Base-by-base conservation (phyloP, 2,113 vertebrate genomes). In the Psittacula cyanocephala region DNA sequence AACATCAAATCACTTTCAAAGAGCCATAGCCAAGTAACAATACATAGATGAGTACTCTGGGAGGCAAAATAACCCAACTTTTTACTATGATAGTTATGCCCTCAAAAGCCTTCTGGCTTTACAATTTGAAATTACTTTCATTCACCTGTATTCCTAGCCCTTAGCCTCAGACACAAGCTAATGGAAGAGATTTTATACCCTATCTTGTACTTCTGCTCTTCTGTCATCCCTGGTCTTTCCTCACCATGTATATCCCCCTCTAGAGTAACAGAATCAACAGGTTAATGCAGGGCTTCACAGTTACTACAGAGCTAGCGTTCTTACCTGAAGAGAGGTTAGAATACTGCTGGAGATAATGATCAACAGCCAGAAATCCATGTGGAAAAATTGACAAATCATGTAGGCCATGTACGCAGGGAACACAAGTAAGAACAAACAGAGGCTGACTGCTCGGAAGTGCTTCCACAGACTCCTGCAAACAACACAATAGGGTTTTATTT, bases 351-450 rank as follows among this genome's bases (percentile, higher is more conserved):
- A 99, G 96, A 99, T 99, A 96, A 99, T 99, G 96, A 99, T 99
- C 88, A 99, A 98, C 62, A 99, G 98, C 99, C 99, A 99, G 97
- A 99, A 99, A 96, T 99, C 99, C 99, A 99, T 99, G 98, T 99
- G 99, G 98, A 99, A 99, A 98, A 99, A 99, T 82, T 99, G 99
- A 97, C 99, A 99, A 87, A 99, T 99, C 99, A 99, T 99, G 89
- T 99, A 99, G 80, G 99, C 99, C 99, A 99, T 99, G 88, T 99
- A 99, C 1, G 99, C 99, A 0, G 99, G 99, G 94, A 99, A 99
- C 72, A 99, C 98, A 7, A 99, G 98, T 60, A 99, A 93, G 97
- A 99, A 99, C 39, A 98, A 97, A 90, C 99, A 99, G 63, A 99
- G 98, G 96, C 99, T 99, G 95, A 99, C 99, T 0, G 99, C 99